Evolutionary conservation across 2,113 vertebrate species (phyloP), one percentile per base, ranked within the genome.

Genomic region (Rhadina sibilatrix): DNA sequence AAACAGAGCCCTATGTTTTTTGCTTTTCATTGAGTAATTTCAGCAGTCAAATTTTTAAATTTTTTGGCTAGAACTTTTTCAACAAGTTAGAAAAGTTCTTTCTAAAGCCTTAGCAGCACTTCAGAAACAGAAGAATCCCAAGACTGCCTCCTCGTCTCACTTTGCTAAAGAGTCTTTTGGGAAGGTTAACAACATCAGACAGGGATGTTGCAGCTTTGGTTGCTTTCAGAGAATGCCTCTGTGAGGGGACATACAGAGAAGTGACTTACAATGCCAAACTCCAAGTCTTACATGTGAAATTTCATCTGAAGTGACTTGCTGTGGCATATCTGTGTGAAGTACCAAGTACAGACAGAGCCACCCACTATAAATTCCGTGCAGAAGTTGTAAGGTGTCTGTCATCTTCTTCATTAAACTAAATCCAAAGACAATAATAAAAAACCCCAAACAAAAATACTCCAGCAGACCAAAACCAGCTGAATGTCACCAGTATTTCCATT

Each of bases 401-500:
- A 87, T 78, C 50, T 83, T 91, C 75, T 66, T 60, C 79, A 69
- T 65, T 87, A 65, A 89, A 69, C 17, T 31, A 76, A 85, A 70
- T 25, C 37, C 21, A 21, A 61, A 54, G 85, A 63, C 15, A 65
- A 56, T 19, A 24, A 59, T 38, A 37, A n/a, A 64, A 46, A 37
- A 15, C 2, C 28, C 38, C 77, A 63, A 76, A 16, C 68, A 37
- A 90, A 81, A 83, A n/a, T 46, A 81, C 84, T 87, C 76, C 52
- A 56, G 46, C n/a, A 74, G 64, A 90, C 42, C 35, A 53, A 94
- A 90, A 96, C 44, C 64, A 79, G 68, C 57, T 72, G 81, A 93
- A 81, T 57, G 40, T 68, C 72, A 85, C 76, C 5, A 44, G 52
- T 68, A 72, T 74, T 91, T 95, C 89, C n/a, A 86, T 70, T 75